Percentiles rank a stretch among this genome's conserved stretches.
phyloP scores from a whole-genome alignment of 2,888 invertebrate species.

The Thecocarcelia acutangulata region DNA sequence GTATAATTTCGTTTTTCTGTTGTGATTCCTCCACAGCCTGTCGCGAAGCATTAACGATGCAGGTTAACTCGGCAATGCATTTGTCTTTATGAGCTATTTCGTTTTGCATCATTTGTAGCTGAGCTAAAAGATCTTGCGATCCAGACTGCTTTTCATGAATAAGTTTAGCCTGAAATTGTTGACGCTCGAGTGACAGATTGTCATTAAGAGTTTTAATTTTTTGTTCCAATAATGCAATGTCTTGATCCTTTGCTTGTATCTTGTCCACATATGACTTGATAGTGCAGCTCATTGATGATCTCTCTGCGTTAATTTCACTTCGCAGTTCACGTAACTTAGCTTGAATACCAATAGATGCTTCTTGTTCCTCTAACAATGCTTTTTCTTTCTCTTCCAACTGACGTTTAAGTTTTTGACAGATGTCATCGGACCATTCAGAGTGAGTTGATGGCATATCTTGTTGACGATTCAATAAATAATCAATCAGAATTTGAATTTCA shows the following conservation, averaged over 20 bases:
- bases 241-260: slow-evolving; percentile 77
- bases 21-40: slow-evolving; percentile 77
- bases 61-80: slow-evolving; percentile 77
- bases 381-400: slow-evolving; percentile 94
- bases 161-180: slow-evolving; percentile 79
- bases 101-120: slow-evolving; percentile 78
- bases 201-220: slow-evolving; percentile 79
- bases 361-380: slow-evolving; percentile 87
- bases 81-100: slow-evolving; percentile 79
- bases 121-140: slow-evolving; percentile 77
- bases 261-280: slow-evolving; percentile 78
- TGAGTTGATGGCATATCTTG: slow-evolving; percentile 88
- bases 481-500: slow-evolving; percentile 94
- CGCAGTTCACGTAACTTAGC: slow-evolving; percentile 90
- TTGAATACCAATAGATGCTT: slow-evolving; percentile 88
- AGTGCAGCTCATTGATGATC: slow-evolving; percentile 77
- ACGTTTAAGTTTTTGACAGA: slow-evolving; percentile 91
- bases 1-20: slow-evolving; percentile 77
- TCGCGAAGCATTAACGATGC: slow-evolving; percentile 76
- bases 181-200: slow-evolving; percentile 78
- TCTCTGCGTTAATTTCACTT: slow-evolving; percentile 80
- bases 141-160: slow-evolving; percentile 79
- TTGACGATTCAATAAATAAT: slow-evolving; percentile 93
- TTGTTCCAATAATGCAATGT: slow-evolving; percentile 76
- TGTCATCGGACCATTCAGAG: slow-evolving; percentile 95